Base-by-base conservation (phyloP, 1,140 invertebrate species). In the Gerris buenoi region DNA sequence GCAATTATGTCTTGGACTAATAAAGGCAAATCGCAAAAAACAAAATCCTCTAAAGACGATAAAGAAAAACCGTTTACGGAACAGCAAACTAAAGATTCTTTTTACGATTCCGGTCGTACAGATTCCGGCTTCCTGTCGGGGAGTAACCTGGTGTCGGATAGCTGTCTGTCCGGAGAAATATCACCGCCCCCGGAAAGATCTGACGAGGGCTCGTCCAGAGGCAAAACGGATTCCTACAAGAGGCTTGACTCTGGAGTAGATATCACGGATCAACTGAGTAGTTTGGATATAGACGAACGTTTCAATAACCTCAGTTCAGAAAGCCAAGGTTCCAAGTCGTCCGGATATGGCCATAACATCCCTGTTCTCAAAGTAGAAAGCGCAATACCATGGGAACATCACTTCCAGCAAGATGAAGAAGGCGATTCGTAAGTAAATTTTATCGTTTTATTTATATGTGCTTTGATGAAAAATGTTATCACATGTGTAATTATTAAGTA, bases 371-470 rank as follows among this genome's bases (percentile, higher is more conserved):
- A 46, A 46, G 22, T 60, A 25, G 23, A 25, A 14, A 22, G 5
- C 5, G 10, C 61, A 73, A 76, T 71, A 27, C 73, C 78, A 29
- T 83, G 83, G 80, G 76, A 83, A 75, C 74, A 81, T 69, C 84
- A 83, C 67, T 86, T 82, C 72, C 75, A 80, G 67, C 84, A 84
- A 70, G 84, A 87, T 72, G 82, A 85, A 66, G 85, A 87, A 70
- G 86, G 86, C 59, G 86, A 88, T 74, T 88, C 86, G 85, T 87
- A 80, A 85, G 85, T 85, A 63, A 68, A 58, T 67, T 68, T 66
- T n/a, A n/a, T n/a, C n/a, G n/a, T n/a, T n/a, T n/a, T n/a, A n/a
- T n/a, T n/a, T n/a, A n/a, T n/a, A n/a, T n/a, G n/a, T n/a, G n/a
- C n/a, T n/a, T n/a, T n/a, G n/a, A n/a, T n/a, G n/a, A n/a, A n/a